phyloP scores from a whole-genome alignment of 2,797 vertebrate species.

The Chaetophractus vellerosus region DNA sequence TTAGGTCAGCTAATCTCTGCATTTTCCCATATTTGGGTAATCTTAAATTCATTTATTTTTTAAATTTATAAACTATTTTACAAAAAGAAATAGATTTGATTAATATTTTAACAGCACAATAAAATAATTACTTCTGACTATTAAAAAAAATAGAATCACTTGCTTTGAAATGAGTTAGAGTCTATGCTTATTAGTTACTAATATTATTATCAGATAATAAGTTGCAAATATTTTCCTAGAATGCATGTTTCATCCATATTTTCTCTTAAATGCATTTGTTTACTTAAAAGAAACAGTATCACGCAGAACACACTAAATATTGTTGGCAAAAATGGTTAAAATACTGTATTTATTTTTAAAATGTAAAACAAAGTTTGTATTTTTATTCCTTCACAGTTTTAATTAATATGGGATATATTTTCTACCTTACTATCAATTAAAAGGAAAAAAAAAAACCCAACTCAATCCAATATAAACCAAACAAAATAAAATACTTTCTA shows the following conservation, averaged over 20 bases:
- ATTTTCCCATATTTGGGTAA: neutral
- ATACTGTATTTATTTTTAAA: conserved; percentile 1
- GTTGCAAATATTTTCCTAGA: conserved; percentile 42
- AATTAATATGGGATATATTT: neutral
- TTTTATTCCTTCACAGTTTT: conserved; percentile 37
- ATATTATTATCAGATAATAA: conserved; percentile 13
- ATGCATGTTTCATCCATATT: neutral
- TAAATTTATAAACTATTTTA: conserved; percentile 11
- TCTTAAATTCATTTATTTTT: conserved; percentile 35
- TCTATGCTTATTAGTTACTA: neutral
- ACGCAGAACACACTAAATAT: neutral
- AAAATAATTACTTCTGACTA: neutral
- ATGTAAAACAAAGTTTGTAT: neutral
- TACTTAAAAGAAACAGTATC: neutral
- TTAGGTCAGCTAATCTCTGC: neutral
- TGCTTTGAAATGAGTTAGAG: neutral
- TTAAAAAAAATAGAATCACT: conserved; percentile 31
- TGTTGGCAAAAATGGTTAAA: neutral
- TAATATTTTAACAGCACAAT: conserved; percentile 10
- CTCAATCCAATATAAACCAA: neutral
- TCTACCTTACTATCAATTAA: neutral
- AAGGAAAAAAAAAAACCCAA: neutral
- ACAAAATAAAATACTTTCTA: neutral
- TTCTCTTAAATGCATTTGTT: neutral
- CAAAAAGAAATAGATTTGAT: neutral